Conservation (phyloP, 2,888 invertebrate genomes). For the Stenodema calcarata region DNA sequence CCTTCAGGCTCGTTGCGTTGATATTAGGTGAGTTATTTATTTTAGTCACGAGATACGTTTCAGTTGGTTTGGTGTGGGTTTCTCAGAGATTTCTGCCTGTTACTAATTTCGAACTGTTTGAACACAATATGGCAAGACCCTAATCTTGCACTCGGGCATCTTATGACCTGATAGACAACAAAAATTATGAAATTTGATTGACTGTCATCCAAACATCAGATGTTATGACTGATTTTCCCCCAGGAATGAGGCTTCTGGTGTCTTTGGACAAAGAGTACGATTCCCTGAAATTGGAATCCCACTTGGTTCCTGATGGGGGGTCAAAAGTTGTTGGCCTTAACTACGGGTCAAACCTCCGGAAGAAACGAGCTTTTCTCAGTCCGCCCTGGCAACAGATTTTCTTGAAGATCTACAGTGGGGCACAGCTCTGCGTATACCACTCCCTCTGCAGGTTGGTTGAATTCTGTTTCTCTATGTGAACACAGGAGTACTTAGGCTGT, state of each 20-base stretch:
- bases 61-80: no score
- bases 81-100: no score
- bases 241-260: background rate
- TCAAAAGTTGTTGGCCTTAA: background rate
- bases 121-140: no score
- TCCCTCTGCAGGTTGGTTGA: slow-evolving; percentile 10
- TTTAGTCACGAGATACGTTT: no score
- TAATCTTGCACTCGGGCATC: no score
- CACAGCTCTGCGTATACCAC: slow-evolving; percentile 9
- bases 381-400: slow-evolving; percentile 24
- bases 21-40: slow-evolving; percentile 28
- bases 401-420: slow-evolving; percentile 13
- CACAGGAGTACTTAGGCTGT: no score
- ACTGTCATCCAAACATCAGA: background rate
- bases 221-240: background rate
- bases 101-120: no score
- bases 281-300: background rate
- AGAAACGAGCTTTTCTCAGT: slow-evolving; percentile 4
- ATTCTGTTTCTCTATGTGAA: background rate
- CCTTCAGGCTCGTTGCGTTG: slow-evolving; percentile 32
- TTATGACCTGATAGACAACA: background rate
- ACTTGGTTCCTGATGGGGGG: background rate
- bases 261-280: slow-evolving; percentile 23
- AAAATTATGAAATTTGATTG: no score
- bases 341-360: background rate